Percentiles rank a stretch among this genome's conserved stretches.
Conservation (phyloP, 2,797 vertebrate species). For the Myoxocephalus aenaeus region DNA sequence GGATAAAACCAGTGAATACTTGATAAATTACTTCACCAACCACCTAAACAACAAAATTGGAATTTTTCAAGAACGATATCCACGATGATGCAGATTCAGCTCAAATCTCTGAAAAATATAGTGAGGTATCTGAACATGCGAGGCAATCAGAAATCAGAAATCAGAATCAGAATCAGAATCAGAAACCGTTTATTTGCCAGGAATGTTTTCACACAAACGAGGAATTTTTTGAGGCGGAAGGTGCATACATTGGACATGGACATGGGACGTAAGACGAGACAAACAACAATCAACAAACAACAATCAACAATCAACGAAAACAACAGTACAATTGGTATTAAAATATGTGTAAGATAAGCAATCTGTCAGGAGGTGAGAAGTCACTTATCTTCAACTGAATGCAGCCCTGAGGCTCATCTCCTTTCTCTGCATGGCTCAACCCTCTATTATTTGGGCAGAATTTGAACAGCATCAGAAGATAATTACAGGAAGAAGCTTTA, state of each 20-base stretch:
- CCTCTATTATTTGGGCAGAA: conserved; percentile 49
- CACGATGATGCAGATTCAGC: not conserved
- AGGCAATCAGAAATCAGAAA: too few species aligned
- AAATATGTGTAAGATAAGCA: too few species aligned
- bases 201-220: too few species aligned
- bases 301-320: too few species aligned
- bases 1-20: not conserved
- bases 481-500: conserved; percentile 57
- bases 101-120: conserved; percentile 5
- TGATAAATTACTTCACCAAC: not conserved
- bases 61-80: not conserved
- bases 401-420: conserved; percentile 56
- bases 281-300: too few species aligned
- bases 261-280: too few species aligned
- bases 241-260: too few species aligned
- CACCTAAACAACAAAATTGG: not conserved
- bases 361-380: conserved; percentile 29
- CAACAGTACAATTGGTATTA: too few species aligned
- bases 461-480: conserved; percentile 55
- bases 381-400: conserved; percentile 40
- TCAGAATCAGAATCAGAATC: too few species aligned
- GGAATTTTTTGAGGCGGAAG: too few species aligned
- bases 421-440: conserved; percentile 34
- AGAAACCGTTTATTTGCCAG: too few species aligned
- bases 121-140: not conserved